Percentiles rank a stretch among this genome's conserved stretches.
Conservation (phyloP, 2,113 vertebrate species). For the Sialia sialis region DNA sequence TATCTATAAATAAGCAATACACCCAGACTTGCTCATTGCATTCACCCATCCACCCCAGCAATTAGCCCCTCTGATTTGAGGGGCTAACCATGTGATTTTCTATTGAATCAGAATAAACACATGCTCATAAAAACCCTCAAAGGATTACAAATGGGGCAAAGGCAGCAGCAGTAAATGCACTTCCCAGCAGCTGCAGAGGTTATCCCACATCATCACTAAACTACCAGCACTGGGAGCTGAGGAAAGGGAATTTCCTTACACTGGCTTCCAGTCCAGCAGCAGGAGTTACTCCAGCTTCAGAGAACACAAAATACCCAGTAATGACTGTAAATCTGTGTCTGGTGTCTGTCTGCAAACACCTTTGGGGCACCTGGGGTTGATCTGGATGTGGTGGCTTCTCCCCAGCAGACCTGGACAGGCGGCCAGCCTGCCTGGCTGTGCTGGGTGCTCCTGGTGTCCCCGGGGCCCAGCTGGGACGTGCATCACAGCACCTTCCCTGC, state of each 20-base stretch:
- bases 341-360: background rate
- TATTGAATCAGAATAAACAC: background rate
- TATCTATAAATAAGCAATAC: background rate
- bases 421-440: background rate
- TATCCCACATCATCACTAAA: background rate
- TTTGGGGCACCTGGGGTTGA: accelerated
- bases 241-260: background rate
- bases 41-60: background rate
- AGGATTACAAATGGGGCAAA: background rate
- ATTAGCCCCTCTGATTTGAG: background rate
- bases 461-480: background rate
- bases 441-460: accelerated
- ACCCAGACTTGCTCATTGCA: background rate
- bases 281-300: background rate
- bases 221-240: background rate
- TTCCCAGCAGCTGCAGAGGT: background rate
- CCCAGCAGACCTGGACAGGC: accelerated
- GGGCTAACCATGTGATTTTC: background rate
- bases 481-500: background rate
- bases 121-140: background rate
- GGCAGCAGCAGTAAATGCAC: background rate
- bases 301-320: background rate
- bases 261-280: background rate
- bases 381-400: accelerated
- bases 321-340: background rate